A percentile compares a stretch with the other conserved stretches of the same genome.
Evolutionary conservation across 2,888 invertebrate genomes (phyloP).

Genomic region (Chymomyza procnemis): DNA sequence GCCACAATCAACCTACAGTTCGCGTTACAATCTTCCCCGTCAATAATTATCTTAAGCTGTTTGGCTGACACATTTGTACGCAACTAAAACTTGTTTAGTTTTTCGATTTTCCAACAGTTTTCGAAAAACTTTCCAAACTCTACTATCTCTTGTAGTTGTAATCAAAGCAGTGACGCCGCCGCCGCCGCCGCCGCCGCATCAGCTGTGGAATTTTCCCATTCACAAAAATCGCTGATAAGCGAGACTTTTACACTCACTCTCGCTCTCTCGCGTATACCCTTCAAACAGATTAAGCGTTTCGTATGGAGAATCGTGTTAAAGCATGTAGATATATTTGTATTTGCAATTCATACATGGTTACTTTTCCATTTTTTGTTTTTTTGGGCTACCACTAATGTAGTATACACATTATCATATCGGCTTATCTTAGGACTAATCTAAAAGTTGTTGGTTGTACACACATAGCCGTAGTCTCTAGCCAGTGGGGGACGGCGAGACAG

Average conservation of each 20-base stretch:
- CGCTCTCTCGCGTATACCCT: too few species aligned
- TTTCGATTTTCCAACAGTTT: background rate
- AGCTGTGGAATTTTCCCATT: constrained; percentile 43
- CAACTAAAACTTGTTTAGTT: background rate
- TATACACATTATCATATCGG: constrained; percentile 55
- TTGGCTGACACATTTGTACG: background rate
- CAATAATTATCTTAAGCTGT: background rate
- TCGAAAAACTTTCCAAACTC: background rate
- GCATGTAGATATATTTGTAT: background rate
- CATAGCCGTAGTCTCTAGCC: constrained; percentile 14
- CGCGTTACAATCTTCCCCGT: too few species aligned
- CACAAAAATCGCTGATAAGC: constrained; percentile 30
- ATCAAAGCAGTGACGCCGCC: background rate
- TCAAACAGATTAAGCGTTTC: background rate
- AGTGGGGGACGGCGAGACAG: background rate
- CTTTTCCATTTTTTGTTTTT: too few species aligned
- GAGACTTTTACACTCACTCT: background rate
- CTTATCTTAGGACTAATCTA: constrained; percentile 45
- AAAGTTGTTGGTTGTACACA: constrained; percentile 21
- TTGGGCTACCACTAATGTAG: constrained; percentile 30
- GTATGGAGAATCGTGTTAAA: background rate
- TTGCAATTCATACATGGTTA: constrained; percentile 38
- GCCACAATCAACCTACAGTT: too few species aligned
- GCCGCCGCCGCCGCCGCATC: background rate
- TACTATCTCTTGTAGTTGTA: background rate